Evolutionary conservation across 2,113 vertebrate genomes (phyloP).

Genomic region (Corythaixoides concolor): DNA sequence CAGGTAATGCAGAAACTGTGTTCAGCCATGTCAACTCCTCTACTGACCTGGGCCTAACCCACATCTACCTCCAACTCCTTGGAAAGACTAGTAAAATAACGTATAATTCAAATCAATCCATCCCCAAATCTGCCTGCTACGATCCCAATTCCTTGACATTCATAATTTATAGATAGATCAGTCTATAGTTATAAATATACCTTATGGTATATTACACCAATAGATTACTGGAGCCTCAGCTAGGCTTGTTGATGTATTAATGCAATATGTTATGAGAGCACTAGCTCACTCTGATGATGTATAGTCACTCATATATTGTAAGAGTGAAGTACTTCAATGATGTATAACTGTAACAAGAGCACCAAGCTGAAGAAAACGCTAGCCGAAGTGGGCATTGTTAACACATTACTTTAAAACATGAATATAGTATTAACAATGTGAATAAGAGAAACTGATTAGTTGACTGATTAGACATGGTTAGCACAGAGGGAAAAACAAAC

Average conservation of each 20-base stretch:
- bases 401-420: not conserved
- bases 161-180: not conserved
- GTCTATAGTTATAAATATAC: not conserved
- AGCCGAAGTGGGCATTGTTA: not conserved
- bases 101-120: constrained; percentile 15
- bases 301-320: not conserved
- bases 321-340: not conserved
- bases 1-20: not conserved
- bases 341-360: not conserved
- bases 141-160: not conserved
- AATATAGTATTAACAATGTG: not conserved
- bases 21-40: not conserved
- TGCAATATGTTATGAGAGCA: constrained; percentile 1
- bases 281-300: not conserved
- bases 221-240: not conserved
- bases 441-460: not conserved
- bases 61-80: not conserved
- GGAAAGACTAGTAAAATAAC: constrained; percentile 35
- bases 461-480: not conserved
- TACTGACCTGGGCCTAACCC: not conserved
- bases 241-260: not conserved
- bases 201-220: not conserved
- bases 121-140: constrained; percentile 30
- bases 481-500: not conserved
- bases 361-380: not conserved